A percentile compares a stretch with the other conserved stretches of the same genome.
Conservation (phyloP, 2,113 vertebrate genomes). For the Erpornis zantholeuca region DNA sequence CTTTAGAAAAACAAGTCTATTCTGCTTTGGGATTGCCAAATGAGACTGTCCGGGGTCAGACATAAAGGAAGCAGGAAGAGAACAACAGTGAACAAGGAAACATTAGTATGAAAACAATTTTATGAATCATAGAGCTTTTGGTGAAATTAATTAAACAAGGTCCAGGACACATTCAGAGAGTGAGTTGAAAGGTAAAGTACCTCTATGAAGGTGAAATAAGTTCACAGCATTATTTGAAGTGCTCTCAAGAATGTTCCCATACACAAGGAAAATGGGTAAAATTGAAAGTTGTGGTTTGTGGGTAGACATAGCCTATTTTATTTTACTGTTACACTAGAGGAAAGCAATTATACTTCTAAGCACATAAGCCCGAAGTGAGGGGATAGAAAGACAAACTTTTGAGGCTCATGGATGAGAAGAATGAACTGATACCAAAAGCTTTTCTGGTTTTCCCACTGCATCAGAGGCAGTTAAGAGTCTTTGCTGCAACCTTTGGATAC, state of each 20-base stretch:
- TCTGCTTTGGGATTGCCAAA: not conserved
- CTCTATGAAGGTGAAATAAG: not conserved
- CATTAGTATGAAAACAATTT: conserved; percentile 26
- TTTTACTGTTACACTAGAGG: not conserved
- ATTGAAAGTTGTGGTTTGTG: not conserved
- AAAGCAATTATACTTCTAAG: not conserved
- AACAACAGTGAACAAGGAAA: conserved; percentile 46
- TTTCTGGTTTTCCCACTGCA: not conserved
- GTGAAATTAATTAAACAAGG: conserved; percentile 30
- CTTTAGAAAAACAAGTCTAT: conserved; percentile 37
- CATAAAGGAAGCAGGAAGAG: conserved; percentile 56
- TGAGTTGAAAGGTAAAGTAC: not conserved
- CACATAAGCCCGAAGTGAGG: not conserved
- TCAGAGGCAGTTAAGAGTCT: not conserved
- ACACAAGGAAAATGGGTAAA: not conserved
- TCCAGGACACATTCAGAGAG: not conserved
- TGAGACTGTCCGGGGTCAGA: not conserved
- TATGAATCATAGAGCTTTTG: conserved; percentile 16
- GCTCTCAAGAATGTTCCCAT: not conserved
- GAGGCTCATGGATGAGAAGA: not conserved
- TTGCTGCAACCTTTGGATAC: not conserved
- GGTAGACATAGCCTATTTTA: not conserved
- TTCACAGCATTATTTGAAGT: not conserved
- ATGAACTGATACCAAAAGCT: not conserved
- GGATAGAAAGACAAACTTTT: not conserved